Conservation (phyloP, 2,888 invertebrate species). For the Pheosia gnoma region DNA sequence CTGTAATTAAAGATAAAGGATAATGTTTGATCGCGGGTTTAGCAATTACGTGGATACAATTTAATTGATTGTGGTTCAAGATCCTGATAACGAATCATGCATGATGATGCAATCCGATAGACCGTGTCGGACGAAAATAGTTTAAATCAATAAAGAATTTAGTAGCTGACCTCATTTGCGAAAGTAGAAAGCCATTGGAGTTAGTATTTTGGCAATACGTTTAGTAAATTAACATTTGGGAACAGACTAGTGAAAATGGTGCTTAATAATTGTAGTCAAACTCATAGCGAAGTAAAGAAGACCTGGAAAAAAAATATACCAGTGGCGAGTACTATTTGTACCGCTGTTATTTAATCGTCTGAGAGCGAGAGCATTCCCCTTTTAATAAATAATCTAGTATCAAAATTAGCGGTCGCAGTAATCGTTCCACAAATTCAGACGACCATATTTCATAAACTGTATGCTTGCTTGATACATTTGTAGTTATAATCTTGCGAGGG, state of each 20-base stretch:
- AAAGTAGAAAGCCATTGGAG: background rate
- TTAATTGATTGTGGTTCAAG: background rate
- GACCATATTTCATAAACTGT: constrained; percentile 24
- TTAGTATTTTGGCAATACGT: background rate
- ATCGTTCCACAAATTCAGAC: constrained; percentile 12
- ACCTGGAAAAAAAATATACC: too few relatives aligned
- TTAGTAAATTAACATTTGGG: background rate
- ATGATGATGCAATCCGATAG: background rate
- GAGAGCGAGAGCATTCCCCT: background rate
- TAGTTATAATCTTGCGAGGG: constrained; percentile 32
- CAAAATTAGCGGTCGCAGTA: background rate
- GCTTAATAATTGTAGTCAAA: too few relatives aligned
- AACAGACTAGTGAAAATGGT: background rate
- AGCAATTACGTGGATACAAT: background rate
- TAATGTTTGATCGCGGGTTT: background rate
- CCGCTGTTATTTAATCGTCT: too few relatives aligned
- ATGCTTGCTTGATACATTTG: constrained; percentile 37
- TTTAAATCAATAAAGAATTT: constrained; percentile 4
- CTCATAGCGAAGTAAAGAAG: too few relatives aligned
- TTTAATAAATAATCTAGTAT: background rate
- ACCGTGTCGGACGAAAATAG: constrained; percentile 10
- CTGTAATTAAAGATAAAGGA: constrained; percentile 8
- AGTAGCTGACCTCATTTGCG: background rate
- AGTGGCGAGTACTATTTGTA: too few relatives aligned
- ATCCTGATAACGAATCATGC: background rate